These are phyloP conservation scores for Epistrophe grossulariae DNA, from an alignment of 2,888 invertebrate species.

Conservation along the genomic window DNA sequence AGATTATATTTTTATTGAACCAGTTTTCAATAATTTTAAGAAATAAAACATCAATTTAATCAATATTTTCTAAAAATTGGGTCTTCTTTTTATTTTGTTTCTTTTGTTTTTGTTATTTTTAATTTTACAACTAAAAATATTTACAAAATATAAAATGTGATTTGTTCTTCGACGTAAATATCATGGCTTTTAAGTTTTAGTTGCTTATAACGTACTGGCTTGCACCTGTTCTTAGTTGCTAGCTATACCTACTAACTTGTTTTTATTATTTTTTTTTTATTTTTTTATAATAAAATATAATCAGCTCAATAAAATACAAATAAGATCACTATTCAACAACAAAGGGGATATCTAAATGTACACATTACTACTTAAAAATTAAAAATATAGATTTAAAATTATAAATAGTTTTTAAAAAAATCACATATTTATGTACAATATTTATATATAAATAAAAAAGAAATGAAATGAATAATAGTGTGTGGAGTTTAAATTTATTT, in stretches of 20 bases:
- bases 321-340: constrained; percentile 73
- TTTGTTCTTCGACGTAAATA: constrained; percentile 74
- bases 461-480: constrained; percentile 56
- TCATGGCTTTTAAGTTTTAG: constrained; percentile 69
- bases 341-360: constrained; percentile 68
- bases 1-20: no score
- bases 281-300: constrained; percentile 52
- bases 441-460: constrained; percentile 25
- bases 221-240: constrained; percentile 70
- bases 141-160: constrained; percentile 75
- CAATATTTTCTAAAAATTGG: constrained; percentile 70
- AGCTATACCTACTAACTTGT: constrained; percentile 44
- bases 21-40: no score
- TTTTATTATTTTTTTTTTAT: constrained; percentile 20
- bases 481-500: constrained; percentile 43
- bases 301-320: constrained; percentile 71
- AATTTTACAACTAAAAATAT: constrained; percentile 74
- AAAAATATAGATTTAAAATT: constrained; percentile 46
- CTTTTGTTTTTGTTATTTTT: constrained; percentile 57
- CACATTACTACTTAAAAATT: constrained; percentile 66
- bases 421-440: constrained; percentile 67
- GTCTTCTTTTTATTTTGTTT: constrained; percentile 58
- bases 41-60: constrained; percentile 35
- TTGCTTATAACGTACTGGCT: constrained; percentile 68
- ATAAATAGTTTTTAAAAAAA: constrained; percentile 53